Evolutionary conservation across 2,797 vertebrate species (phyloP), one percentile per base, ranked within the genome.

Genomic region (Paedocypris micromegethes): DNA sequence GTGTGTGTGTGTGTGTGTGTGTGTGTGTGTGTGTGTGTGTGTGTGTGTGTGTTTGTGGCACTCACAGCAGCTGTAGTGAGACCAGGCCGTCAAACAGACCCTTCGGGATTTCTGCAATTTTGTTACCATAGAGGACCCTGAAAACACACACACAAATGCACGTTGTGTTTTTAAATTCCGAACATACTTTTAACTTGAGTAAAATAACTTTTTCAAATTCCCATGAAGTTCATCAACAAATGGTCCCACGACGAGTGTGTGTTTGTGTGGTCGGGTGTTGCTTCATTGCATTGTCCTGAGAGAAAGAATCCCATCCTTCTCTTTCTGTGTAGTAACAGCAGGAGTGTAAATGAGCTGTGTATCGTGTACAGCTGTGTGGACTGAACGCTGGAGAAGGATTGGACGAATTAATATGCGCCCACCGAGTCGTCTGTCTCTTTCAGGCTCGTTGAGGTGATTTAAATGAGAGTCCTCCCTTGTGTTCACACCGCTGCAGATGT

Each of bases 81-180:
- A 92, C 90, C 74, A 98, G 93, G 80, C 96, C 96, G 78, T 98
- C 95, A 84, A 98, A 98, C 76, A 98, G 88, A 75, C 96, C 96
- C 82, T 97, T 98, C 81, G 96, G 92, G 79, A 98, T 91, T 86
- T 98, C 96, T 0, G 94, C 90, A 85, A 98, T 98, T 89, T 98
- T 98, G 90, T 98, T 98, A 80, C 96, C 96, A 57, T 98, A 98
- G 51, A 98, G 89, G 47, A 98, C 96, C 86, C 96, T 98, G 90
- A 75, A 85, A 63, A 82, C 80, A 83, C 85, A 57, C 58, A 81
- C 65, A 79, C 67, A 69, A 80, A 51, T 45, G 37, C 53, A 72
- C 56, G 71, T 38, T 23, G 23, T 23, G 23, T 23, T 23, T 23
- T 23, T 23, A 23, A 23, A 23, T 23, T 23, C 23, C 23, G 23